These are phyloP conservation scores for Stenurella melanura DNA, from an alignment of 2,888 invertebrate species.

Conservation along the genomic window DNA sequence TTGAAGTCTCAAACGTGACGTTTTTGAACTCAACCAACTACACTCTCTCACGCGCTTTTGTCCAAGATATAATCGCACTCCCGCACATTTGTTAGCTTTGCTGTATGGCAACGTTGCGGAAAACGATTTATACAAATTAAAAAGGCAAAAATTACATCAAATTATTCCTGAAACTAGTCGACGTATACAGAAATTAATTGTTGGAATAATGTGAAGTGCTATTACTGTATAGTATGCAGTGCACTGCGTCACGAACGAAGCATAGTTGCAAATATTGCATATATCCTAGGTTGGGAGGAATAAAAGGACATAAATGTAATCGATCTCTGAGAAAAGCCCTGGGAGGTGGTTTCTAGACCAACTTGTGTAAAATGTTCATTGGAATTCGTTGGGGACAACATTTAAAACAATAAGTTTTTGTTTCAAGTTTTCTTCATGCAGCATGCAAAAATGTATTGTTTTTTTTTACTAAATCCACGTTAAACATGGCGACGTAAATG, in stretches of 20 bases:
- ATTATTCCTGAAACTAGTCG: slow-evolving; percentile 44
- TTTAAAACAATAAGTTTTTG: slow-evolving; percentile 30
- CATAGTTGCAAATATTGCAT: slow-evolving; percentile 51
- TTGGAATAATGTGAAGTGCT: slow-evolving; percentile 28
- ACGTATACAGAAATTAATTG: slow-evolving; percentile 45
- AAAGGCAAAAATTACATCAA: slow-evolving; percentile 39
- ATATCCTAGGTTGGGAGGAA: slow-evolving; percentile 52
- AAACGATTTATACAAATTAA: slow-evolving; percentile 49
- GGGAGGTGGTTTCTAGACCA: slow-evolving; percentile 54
- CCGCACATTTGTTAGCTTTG: slow-evolving; percentile 40
- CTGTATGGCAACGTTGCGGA: slow-evolving; percentile 54
- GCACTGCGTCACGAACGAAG: slow-evolving; percentile 41
- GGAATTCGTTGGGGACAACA: slow-evolving; percentile 24
- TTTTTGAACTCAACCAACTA: slow-evolving; percentile 20
- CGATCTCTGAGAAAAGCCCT: slow-evolving; percentile 64
- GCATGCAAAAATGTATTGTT: slow-evolving; percentile 39
- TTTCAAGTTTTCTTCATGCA: slow-evolving; percentile 5
- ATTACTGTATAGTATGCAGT: slow-evolving; percentile 35
- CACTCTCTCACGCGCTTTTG: slow-evolving; percentile 29
- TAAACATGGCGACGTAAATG: slow-evolving; percentile 74
- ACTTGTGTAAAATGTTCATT: slow-evolving; percentile 43
- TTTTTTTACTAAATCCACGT: slow-evolving; percentile 70
- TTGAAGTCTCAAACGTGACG: slow-evolving; percentile 34
- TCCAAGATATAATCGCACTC: slow-evolving; percentile 31
- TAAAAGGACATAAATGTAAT: slow-evolving; percentile 67